A percentile compares a stretch with the other conserved stretches of the same genome.
phyloP scores from a whole-genome alignment of 1,140 invertebrate species.

The Diorhabda elongata region DNA sequence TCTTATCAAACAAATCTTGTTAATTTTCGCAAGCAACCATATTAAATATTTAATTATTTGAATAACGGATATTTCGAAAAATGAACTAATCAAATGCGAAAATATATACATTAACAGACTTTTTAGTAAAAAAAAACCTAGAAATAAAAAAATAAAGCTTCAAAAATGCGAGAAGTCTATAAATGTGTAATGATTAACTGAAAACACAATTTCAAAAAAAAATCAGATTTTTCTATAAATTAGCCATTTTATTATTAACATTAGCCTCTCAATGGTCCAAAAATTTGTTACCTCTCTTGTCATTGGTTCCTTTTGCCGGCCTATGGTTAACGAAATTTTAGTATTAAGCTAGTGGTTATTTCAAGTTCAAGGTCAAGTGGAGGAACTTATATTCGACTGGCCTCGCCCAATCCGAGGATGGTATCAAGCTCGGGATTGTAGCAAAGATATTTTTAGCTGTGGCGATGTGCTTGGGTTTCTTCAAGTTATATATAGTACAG shows the following conservation, averaged over 20 bases:
- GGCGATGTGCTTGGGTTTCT: neutral
- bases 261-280: neutral
- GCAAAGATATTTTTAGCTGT: conserved; percentile 2
- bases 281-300: neutral
- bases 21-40: too few relatives aligned
- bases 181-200: too few relatives aligned
- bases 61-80: too few relatives aligned
- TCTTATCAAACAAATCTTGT: too few relatives aligned
- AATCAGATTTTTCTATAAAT: too few relatives aligned
- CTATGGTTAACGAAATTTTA: neutral
- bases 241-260: neutral
- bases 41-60: too few relatives aligned
- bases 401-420: neutral
- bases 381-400: neutral
- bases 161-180: too few relatives aligned
- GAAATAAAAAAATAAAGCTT: too few relatives aligned
- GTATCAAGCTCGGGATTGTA: neutral
- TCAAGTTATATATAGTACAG: neutral
- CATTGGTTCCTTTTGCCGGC: neutral
- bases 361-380: neutral
- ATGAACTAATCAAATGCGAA: too few relatives aligned
- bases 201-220: too few relatives aligned
- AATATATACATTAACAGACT: too few relatives aligned
- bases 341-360: neutral
- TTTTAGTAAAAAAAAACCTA: too few relatives aligned